These are phyloP conservation scores for Meghimatium bilineatum DNA, from an alignment of 2,888 invertebrate genomes.

Conservation along the genomic window DNA sequence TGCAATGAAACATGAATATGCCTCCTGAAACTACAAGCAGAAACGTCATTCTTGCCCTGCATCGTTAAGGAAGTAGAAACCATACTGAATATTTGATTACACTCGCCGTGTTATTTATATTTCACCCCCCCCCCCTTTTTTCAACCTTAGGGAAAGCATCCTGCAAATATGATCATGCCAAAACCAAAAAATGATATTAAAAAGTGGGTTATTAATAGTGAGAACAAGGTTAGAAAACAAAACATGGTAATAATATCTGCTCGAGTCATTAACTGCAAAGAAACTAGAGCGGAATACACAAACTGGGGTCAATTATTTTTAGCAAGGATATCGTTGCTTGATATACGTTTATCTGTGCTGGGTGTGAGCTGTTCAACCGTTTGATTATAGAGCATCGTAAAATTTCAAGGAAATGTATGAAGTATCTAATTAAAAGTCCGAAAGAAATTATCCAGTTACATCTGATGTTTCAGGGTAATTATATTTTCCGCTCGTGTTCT, in stretches of 20 bases:
- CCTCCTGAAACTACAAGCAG: background rate
- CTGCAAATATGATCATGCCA: conserved; percentile 1
- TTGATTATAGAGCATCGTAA: too few species aligned
- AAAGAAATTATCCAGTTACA: too few species aligned
- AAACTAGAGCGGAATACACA: background rate
- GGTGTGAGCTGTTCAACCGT: too few species aligned
- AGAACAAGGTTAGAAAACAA: background rate
- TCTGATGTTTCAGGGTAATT: background rate
- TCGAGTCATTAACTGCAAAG: background rate
- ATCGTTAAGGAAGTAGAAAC: background rate
- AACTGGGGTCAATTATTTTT: background rate
- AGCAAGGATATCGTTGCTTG: background rate
- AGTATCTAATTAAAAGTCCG: too few species aligned
- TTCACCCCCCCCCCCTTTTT: background rate
- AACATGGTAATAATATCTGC: background rate
- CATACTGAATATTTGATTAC: background rate
- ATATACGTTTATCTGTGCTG: too few species aligned
- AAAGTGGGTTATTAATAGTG: background rate
- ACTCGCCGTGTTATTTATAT: background rate
- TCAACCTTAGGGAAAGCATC: background rate
- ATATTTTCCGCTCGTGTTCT: background rate
- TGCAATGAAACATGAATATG: background rate
- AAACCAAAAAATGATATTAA: background rate
- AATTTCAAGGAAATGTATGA: too few species aligned
- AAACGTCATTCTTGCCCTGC: background rate